A percentile compares a stretch with the other conserved stretches of the same genome.
phyloP scores from a whole-genome alignment of 2,113 vertebrate genomes.

The Atractosteus spatula region DNA sequence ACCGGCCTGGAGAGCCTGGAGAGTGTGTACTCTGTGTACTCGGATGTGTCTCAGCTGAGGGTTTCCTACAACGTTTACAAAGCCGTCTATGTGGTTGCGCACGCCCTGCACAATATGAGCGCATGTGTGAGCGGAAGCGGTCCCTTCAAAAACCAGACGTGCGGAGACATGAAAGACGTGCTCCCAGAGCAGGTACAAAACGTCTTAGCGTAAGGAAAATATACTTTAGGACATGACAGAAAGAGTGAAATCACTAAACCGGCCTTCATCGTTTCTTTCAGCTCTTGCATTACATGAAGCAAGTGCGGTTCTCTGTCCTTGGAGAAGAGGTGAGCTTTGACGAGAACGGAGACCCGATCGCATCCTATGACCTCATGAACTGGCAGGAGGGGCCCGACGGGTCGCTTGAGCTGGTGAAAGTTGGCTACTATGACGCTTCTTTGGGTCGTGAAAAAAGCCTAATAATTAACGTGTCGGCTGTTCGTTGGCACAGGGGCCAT shows the following conservation, averaged over 20 bases:
- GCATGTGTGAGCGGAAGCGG: constrained; percentile 44
- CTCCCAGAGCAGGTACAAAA: constrained; percentile 58
- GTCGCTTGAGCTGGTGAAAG: constrained; percentile 50
- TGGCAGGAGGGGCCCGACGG: constrained; percentile 55
- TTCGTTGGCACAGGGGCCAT: constrained; percentile 54
- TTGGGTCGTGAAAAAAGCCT: constrained; percentile 38
- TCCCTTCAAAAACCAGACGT: constrained; percentile 49
- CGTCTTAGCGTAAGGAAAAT: constrained; percentile 62
- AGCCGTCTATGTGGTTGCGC: constrained; percentile 63
- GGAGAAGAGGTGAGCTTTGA: too few relatives aligned
- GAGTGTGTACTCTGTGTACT: constrained; percentile 48
- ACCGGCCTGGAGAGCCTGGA: constrained; percentile 47
- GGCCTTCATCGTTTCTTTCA: too few relatives aligned
- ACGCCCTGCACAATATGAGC: constrained; percentile 61
- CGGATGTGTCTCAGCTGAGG: constrained; percentile 58
- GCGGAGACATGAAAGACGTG: constrained; percentile 42
- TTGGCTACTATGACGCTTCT: constrained; percentile 61
- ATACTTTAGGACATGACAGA: too few relatives aligned
- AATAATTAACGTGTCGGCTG: constrained; percentile 49
- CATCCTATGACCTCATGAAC: constrained; percentile 66
- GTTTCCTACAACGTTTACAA: constrained; percentile 70
- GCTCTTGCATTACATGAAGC: too few relatives aligned
- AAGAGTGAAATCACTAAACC: too few relatives aligned
- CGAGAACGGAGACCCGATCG: too few relatives aligned
- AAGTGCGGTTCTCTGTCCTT: too few relatives aligned